Evolutionary conservation across 2,888 invertebrate genomes (phyloP).

Genomic region (Coelinius sp.): DNA sequence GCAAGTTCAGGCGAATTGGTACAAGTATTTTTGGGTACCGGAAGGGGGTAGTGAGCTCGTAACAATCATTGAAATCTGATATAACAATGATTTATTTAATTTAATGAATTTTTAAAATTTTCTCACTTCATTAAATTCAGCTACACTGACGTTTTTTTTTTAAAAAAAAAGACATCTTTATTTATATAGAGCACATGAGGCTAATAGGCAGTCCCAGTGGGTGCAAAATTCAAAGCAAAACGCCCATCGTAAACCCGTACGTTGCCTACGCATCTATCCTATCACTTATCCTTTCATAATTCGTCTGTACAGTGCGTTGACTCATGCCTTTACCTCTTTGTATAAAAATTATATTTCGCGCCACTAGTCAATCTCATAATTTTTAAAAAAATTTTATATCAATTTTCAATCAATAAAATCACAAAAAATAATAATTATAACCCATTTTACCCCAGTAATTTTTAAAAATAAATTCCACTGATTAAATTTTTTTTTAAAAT

Average conservation of each 20-base stretch:
- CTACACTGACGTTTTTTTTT: neutral
- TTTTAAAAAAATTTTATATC: neutral
- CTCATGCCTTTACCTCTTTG: neutral
- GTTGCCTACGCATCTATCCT: constrained; percentile 35
- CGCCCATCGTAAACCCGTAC: constrained; percentile 27
- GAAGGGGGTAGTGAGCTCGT: neutral
- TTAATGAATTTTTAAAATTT: neutral
- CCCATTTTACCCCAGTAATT: too few species aligned
- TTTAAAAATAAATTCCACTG: too few species aligned
- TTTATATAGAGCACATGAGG: constrained; percentile 17
- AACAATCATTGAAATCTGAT: neutral
- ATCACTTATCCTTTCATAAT: constrained; percentile 15
- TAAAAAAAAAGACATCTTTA: neutral
- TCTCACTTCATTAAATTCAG: neutral
- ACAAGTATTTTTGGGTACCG: neutral
- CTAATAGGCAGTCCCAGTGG: constrained; percentile 34
- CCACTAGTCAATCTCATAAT: neutral
- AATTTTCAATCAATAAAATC: neutral
- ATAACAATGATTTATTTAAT: neutral
- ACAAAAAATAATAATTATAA: too few species aligned
- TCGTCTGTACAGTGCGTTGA: constrained; percentile 17
- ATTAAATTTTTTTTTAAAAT: too few species aligned
- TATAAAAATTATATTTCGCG: neutral
- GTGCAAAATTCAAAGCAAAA: constrained; percentile 31
- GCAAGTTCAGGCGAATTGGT: neutral